These are phyloP conservation scores for Lordiphosa collinella DNA, from an alignment of 1,140 invertebrate genomes.

Conservation along the genomic window DNA sequence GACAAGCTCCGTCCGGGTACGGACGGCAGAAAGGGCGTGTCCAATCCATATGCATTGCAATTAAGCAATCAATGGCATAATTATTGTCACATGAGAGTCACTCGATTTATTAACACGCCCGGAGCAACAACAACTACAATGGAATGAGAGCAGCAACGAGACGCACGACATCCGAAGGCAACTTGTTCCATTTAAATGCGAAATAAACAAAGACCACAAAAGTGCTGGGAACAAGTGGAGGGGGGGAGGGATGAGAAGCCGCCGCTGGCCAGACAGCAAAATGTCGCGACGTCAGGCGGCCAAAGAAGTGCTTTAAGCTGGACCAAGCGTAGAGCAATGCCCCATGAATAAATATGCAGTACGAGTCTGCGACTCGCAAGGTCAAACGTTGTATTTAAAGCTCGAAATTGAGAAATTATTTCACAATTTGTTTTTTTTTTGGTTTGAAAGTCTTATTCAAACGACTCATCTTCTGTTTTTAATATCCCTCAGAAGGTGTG, in stretches of 20 bases:
- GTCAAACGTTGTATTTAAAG: too few species aligned
- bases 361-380: too few species aligned
- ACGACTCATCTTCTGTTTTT: too few species aligned
- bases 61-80: conserved; percentile 76
- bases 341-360: too few species aligned
- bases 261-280: conserved; percentile 24
- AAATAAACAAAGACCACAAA: conserved; percentile 45
- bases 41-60: conserved; percentile 66
- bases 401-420: too few species aligned
- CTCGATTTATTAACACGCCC: conserved; percentile 74
- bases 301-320: conserved; percentile 38
- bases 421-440: too few species aligned
- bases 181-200: conserved; percentile 67
- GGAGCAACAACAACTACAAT: too few species aligned
- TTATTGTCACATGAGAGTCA: conserved; percentile 72
- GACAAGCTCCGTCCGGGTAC: conserved; percentile 17
- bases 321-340: too few species aligned
- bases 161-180: conserved; percentile 34
- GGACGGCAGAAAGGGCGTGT: neutral
- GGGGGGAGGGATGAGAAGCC: neutral
- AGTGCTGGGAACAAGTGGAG: conserved; percentile 2
- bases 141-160: conserved; percentile 10
- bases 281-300: conserved; percentile 47
- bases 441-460: too few species aligned
- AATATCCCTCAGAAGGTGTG: too few species aligned